Evolutionary conservation across 2,888 invertebrate genomes (phyloP).

Genomic region (Augiades crinisus): DNA sequence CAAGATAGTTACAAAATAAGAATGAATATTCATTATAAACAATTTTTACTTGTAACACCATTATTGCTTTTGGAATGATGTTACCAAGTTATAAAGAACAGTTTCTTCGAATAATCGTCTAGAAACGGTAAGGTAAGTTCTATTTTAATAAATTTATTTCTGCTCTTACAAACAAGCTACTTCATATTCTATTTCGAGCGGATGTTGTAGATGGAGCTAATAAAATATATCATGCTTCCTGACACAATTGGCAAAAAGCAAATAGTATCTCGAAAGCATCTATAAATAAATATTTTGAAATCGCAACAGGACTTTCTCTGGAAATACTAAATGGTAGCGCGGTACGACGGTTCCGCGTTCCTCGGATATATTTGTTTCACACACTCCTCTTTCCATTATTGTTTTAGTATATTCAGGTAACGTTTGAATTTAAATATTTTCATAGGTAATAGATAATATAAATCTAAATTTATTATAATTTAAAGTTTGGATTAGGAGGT

Average conservation of each 20-base stretch:
- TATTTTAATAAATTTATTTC: constrained; percentile 33
- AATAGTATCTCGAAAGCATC: constrained; percentile 44
- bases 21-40: too few relatives aligned
- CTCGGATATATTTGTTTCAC: constrained; percentile 27
- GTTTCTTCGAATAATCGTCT: too few relatives aligned
- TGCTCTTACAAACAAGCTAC: constrained; percentile 36
- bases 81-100: too few relatives aligned
- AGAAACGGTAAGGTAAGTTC: constrained; percentile 11
- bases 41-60: too few relatives aligned
- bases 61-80: too few relatives aligned
- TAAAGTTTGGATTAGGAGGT: too few relatives aligned
- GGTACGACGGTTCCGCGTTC: constrained; percentile 39
- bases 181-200: constrained; percentile 42
- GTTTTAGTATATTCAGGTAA: too few relatives aligned
- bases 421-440: too few relatives aligned
- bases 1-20: too few relatives aligned
- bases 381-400: background rate
- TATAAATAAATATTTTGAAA: constrained; percentile 48
- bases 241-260: constrained; percentile 54
- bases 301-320: constrained; percentile 38
- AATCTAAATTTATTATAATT: too few relatives aligned
- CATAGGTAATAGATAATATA: too few relatives aligned
- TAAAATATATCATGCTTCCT: constrained; percentile 41
- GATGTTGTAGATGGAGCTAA: constrained; percentile 41
- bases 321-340: constrained; percentile 29